phyloP scores from a whole-genome alignment of 2,113 vertebrate genomes.

The Laticauda colubrina region DNA sequence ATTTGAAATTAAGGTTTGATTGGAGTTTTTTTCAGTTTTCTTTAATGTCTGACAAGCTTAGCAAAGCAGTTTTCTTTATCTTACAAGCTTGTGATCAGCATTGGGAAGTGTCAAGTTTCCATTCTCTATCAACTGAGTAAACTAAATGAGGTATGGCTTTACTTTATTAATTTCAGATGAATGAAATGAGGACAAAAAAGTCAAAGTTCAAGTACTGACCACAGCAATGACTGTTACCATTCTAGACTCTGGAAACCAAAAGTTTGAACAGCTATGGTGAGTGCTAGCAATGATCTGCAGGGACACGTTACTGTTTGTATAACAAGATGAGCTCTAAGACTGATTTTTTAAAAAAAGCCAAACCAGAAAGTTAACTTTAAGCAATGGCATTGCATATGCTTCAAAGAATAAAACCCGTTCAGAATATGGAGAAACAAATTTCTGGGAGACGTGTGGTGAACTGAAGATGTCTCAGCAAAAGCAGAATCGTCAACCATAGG shows the following conservation, averaged over 20 bases:
- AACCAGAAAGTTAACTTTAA: background rate
- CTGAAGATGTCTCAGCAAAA: background rate
- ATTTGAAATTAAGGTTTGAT: background rate
- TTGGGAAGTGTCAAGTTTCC: background rate
- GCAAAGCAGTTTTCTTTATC: constrained; percentile 38
- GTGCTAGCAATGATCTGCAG: background rate
- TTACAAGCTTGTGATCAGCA: background rate
- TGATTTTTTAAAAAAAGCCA: background rate
- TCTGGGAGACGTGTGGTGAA: background rate
- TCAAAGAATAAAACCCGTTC: background rate
- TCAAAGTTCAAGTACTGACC: background rate
- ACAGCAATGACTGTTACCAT: background rate
- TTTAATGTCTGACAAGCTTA: constrained; percentile 1
- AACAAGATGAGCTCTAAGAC: background rate
- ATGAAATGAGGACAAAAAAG: background rate
- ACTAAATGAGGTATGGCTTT: background rate
- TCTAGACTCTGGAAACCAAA: background rate
- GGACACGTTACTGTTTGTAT: background rate
- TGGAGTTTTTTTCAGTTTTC: constrained; percentile 33
- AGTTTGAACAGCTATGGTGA: background rate
- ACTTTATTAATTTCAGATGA: background rate
- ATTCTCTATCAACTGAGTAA: background rate
- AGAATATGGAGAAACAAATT: background rate
- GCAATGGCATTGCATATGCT: background rate
- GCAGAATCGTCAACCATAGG: background rate